Conservation (phyloP, 1,140 invertebrate genomes). For the Bathynomus jamesi region DNA sequence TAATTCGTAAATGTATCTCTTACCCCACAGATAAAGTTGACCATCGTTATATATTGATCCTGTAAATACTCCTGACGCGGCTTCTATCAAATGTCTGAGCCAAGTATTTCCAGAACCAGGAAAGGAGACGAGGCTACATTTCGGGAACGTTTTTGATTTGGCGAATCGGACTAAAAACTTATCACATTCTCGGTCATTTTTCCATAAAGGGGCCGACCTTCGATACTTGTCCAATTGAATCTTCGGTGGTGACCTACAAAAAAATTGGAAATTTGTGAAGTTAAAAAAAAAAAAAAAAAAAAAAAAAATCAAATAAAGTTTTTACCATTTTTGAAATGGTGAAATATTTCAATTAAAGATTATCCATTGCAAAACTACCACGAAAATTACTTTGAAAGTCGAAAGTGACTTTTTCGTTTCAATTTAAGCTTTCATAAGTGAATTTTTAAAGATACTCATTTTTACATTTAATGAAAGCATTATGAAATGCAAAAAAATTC, state of each 20-base stretch:
- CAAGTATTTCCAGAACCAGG: constrained; percentile 43
- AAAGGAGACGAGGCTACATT: constrained; percentile 37
- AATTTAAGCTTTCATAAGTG: too few species aligned
- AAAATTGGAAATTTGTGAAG: too few species aligned
- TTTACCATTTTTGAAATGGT: too few species aligned
- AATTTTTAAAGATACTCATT: too few species aligned
- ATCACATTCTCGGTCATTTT: not conserved
- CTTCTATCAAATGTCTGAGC: constrained; percentile 41
- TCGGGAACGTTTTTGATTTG: not conserved
- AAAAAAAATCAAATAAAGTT: too few species aligned
- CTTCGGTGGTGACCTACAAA: not conserved
- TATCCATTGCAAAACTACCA: too few species aligned
- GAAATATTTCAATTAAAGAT: too few species aligned
- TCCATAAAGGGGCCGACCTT: not conserved
- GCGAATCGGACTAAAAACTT: not conserved
- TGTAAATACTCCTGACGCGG: constrained; percentile 41
- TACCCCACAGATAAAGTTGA: constrained; percentile 36
- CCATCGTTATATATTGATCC: constrained; percentile 41
- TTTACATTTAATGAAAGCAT: too few species aligned
- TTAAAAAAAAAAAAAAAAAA: too few species aligned
- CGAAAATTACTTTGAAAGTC: too few species aligned
- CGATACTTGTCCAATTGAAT: not conserved
- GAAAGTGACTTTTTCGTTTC: too few species aligned
- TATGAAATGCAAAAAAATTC: too few species aligned
- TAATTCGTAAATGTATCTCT: not conserved